A percentile compares a stretch with the other conserved stretches of the same genome.
phyloP scores from a whole-genome alignment of 1,140 invertebrate genomes.

The Plectrocnemia conspersa region DNA sequence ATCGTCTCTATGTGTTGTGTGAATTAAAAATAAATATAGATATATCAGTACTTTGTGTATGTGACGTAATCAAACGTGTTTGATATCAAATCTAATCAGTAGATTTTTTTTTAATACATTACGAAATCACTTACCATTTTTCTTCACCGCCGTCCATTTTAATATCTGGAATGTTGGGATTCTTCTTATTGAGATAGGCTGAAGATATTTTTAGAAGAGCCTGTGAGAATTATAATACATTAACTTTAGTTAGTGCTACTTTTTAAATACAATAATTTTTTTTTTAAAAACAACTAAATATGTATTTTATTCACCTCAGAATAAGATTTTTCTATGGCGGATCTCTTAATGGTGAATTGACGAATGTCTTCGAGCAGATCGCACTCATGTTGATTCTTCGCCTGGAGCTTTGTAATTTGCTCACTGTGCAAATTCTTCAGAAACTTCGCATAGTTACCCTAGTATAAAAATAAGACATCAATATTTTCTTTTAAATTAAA shows the following conservation, averaged over 20 bases:
- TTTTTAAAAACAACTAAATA: conserved; percentile 7
- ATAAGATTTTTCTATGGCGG: conserved; percentile 90
- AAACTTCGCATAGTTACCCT: conserved; percentile 86
- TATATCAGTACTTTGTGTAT: too few species aligned
- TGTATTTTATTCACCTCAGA: conserved; percentile 72
- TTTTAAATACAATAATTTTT: conserved; percentile 8
- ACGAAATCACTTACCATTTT: conserved; percentile 81
- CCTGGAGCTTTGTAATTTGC: conserved; percentile 84
- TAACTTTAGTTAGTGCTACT: neutral
- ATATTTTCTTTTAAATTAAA: too few species aligned
- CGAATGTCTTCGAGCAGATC: conserved; percentile 91
- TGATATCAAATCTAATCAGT: too few species aligned
- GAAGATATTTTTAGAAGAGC: conserved; percentile 85
- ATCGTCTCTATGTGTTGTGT: too few species aligned
- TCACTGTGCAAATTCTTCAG: conserved; percentile 88
- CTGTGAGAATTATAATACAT: conserved; percentile 50
- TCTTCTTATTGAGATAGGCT: conserved; percentile 86
- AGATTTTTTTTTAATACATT: too few species aligned
- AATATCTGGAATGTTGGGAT: conserved; percentile 83
- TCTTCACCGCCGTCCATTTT: conserved; percentile 83
- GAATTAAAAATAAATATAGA: too few species aligned
- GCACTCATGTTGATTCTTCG: conserved; percentile 94
- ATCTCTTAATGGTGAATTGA: conserved; percentile 87
- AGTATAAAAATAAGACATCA: too few species aligned
- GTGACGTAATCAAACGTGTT: too few species aligned